Percentiles rank a stretch among this genome's conserved stretches.
Evolutionary conservation across 1,140 invertebrate genomes (phyloP).

Genomic region (Diprion similis): DNA sequence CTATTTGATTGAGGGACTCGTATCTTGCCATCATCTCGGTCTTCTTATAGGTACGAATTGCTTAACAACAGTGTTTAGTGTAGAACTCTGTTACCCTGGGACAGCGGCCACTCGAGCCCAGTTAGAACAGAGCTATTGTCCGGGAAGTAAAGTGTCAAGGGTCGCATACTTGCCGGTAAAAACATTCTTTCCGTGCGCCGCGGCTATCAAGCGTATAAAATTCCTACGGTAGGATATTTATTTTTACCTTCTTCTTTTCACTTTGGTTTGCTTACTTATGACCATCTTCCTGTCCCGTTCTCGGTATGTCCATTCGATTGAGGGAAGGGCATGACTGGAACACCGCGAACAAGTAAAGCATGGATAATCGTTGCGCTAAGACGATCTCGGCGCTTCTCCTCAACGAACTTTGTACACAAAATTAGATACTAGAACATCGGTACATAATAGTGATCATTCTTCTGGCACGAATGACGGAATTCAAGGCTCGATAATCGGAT

Average conservation of each 20-base stretch:
- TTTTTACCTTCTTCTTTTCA: background rate
- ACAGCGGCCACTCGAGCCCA: background rate
- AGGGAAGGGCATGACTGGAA: background rate
- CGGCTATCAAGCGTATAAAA: background rate
- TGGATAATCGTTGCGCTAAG: background rate
- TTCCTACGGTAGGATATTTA: background rate
- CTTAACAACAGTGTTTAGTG: conserved; percentile 2
- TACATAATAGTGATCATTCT: too few species aligned
- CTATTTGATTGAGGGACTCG: too few species aligned
- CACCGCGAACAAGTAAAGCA: background rate
- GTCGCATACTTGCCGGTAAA: background rate
- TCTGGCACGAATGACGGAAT: too few species aligned
- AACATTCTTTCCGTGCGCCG: background rate
- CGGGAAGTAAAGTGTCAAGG: background rate
- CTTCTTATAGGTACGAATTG: background rate
- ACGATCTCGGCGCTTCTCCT: too few species aligned
- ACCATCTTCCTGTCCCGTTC: background rate
- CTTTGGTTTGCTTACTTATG: background rate
- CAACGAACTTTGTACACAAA: too few species aligned
- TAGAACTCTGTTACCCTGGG: background rate
- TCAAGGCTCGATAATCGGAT: too few species aligned
- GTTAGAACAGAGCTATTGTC: conserved; percentile 1
- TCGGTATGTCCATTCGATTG: background rate
- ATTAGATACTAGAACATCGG: too few species aligned
- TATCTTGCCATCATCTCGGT: too few species aligned